Conservation (phyloP, 2,113 vertebrate species). For the Nannospalax galili region DNA sequence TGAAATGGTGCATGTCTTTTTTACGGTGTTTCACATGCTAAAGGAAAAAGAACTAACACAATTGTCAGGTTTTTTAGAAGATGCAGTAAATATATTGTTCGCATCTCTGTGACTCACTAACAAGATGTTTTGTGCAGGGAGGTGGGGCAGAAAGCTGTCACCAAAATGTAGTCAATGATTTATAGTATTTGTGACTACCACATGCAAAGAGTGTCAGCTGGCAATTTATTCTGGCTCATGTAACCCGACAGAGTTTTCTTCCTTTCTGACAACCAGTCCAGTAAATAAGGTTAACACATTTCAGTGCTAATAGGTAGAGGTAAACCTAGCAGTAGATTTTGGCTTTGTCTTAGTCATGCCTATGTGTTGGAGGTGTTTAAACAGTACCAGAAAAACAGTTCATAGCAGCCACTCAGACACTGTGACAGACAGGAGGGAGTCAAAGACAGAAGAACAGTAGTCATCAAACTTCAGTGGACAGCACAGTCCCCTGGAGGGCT, state of each 20-base stretch:
- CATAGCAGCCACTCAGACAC: constrained; percentile 8
- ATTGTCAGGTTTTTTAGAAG: constrained; percentile 63
- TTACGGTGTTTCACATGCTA: constrained; percentile 46
- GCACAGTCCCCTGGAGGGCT: not conserved
- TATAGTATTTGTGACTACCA: constrained; percentile 64
- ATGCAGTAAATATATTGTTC: constrained; percentile 31
- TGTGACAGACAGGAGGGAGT: constrained; percentile 25
- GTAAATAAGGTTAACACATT: constrained; percentile 66
- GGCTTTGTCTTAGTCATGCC: constrained; percentile 33
- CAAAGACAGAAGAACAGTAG: not conserved
- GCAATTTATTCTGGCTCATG: constrained; percentile 78
- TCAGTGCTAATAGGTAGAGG: constrained; percentile 56
- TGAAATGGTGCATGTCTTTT: constrained; percentile 22
- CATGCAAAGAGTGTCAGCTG: constrained; percentile 70
- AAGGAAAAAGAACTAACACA: constrained; percentile 62
- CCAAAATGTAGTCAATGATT: constrained; percentile 57
- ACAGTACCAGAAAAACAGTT: constrained; percentile 54
- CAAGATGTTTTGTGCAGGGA: constrained; percentile 58
- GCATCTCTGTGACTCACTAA: constrained; percentile 50
- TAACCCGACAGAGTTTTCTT: constrained; percentile 65
- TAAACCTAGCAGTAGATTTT: constrained; percentile 41
- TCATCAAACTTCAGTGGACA: not conserved
- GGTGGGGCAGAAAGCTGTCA: constrained; percentile 55
- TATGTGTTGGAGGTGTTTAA: constrained; percentile 48
- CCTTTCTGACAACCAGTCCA: constrained; percentile 51